Conservation (phyloP, 2,888 invertebrate species). For the Drosophila histrio region DNA sequence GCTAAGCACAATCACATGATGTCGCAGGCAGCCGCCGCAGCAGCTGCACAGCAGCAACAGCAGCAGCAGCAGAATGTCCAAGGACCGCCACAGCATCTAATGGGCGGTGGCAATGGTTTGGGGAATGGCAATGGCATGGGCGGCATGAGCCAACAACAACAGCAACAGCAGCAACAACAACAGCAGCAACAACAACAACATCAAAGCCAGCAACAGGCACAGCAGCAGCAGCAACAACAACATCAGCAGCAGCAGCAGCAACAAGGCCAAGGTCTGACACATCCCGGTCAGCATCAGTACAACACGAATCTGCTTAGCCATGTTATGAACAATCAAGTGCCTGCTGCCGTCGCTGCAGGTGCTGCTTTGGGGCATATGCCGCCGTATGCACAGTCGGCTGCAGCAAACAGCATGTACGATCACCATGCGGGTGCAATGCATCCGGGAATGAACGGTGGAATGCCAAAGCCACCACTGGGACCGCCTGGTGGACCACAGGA, state of each 20-base stretch:
- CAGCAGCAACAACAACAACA: conserved; percentile 50
- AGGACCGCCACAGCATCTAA: conserved; percentile 85
- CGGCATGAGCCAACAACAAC: conserved; percentile 84
- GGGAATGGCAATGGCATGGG: conserved; percentile 85
- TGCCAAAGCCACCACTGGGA: conserved; percentile 71
- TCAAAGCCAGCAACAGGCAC: conserved; percentile 27
- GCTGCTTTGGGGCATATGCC: conserved; percentile 81
- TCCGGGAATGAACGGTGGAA: conserved; percentile 82
- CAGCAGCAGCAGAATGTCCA: conserved; percentile 86
- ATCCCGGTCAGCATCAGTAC: conserved; percentile 78
- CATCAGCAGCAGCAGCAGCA: conserved; percentile 75
- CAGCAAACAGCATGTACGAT: conserved; percentile 82
- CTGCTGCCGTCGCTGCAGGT: conserved; percentile 75
- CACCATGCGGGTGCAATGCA: conserved; percentile 80
- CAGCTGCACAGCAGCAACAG: conserved; percentile 83
- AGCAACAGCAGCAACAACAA: conserved; percentile 86
- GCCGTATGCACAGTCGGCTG: conserved; percentile 81
- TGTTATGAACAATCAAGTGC: conserved; percentile 82
- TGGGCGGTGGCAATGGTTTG: conserved; percentile 72
- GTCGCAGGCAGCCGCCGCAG: conserved; percentile 82
- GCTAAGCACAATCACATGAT: conserved; percentile 83
- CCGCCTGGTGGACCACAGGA: conserved; percentile 81
- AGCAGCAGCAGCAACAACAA: conserved; percentile 84
- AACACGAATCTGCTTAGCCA: conserved; percentile 84
- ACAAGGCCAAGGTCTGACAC: conserved; percentile 49